Conservation (phyloP, 2,113 vertebrate species). For the Cettia cetti region DNA sequence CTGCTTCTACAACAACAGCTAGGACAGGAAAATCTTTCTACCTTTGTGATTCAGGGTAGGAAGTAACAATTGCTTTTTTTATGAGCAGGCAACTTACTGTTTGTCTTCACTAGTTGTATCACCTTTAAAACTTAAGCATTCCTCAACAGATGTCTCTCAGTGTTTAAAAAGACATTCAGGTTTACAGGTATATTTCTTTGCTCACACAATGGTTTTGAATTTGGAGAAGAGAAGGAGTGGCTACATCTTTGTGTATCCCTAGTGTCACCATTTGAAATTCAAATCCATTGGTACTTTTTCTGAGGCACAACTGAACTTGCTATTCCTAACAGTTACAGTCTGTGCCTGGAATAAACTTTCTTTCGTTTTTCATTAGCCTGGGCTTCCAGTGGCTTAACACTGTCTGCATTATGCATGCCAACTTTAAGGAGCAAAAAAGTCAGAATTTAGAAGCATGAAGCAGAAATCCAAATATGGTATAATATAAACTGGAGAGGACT, state of each 20-base stretch:
- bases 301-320: neutral
- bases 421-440: neutral
- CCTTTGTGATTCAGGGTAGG: neutral
- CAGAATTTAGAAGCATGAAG: neutral
- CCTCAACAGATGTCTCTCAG: neutral
- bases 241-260: neutral
- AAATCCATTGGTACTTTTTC: neutral
- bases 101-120: neutral
- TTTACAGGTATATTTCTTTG: neutral
- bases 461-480: neutral
- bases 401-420: neutral
- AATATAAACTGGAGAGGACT: neutral
- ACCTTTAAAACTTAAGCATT: neutral
- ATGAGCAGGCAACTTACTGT: neutral
- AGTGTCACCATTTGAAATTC: neutral
- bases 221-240: neutral
- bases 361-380: neutral
- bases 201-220: neutral
- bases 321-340: neutral
- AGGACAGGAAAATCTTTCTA: neutral
- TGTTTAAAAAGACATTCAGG: neutral
- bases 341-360: neutral
- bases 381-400: neutral
- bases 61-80: neutral
- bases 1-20: neutral